phyloP scores from a whole-genome alignment of 2,797 vertebrate species.

The Aplochiton taeniatus region DNA sequence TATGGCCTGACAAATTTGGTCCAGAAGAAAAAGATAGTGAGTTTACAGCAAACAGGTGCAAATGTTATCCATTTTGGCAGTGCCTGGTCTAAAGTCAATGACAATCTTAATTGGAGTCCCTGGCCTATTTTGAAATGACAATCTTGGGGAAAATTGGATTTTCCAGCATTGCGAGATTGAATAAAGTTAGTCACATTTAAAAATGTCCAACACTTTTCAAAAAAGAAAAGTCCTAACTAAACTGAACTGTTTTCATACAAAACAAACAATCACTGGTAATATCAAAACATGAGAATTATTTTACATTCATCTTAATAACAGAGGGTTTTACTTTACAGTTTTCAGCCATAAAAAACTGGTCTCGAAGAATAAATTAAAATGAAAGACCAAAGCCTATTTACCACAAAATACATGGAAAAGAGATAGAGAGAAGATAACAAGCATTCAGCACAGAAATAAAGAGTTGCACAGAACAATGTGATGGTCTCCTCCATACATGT shows the following conservation, averaged over 20 bases:
- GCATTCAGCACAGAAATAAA: conserved; percentile 35
- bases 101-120: conserved; percentile 25
- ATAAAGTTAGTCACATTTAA: conserved; percentile 23
- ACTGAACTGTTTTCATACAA: conserved; percentile 50
- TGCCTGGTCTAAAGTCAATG: conserved; percentile 58
- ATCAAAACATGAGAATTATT: conserved; percentile 56
- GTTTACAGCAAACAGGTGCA: conserved; percentile 52
- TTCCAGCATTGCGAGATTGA: conserved; percentile 34
- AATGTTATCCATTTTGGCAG: conserved; percentile 60
- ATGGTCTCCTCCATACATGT: conserved; percentile 46
- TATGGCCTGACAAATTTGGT: conserved; percentile 66
- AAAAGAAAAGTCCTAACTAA: conserved; percentile 34
- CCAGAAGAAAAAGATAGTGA: conserved; percentile 55
- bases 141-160: conserved; percentile 38
- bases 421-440: background rate
- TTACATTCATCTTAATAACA: conserved; percentile 71
- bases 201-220: conserved; percentile 30
- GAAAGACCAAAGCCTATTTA: conserved; percentile 32
- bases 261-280: conserved; percentile 56
- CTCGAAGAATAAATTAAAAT: conserved; percentile 33
- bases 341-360: conserved; percentile 22
- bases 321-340: conserved; percentile 47
- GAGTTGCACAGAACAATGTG: conserved; percentile 38
- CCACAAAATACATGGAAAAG: background rate
- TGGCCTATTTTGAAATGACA: conserved; percentile 23